These are phyloP conservation scores for Brotula barbata DNA, from an alignment of 2,797 vertebrate genomes.

Conservation along the genomic window DNA sequence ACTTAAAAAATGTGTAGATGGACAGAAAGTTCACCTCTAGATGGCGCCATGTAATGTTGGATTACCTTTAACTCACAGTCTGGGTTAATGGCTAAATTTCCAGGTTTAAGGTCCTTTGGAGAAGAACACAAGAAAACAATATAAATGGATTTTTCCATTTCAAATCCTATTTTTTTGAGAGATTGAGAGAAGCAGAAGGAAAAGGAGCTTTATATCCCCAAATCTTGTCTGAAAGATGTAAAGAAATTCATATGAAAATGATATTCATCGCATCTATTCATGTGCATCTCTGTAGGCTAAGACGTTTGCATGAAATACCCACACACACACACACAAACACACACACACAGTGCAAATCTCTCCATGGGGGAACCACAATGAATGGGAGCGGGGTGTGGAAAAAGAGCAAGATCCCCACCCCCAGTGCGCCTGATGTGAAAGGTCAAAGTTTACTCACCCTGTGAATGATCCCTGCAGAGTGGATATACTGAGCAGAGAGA, in stretches of 20 bases:
- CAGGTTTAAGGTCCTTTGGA: conserved; percentile 93
- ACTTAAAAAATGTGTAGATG: accelerated
- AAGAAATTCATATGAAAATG: no score
- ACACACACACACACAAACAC: conserved; percentile 12
- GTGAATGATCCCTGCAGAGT: conserved; percentile 95
- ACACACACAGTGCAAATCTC: conserved; percentile 23
- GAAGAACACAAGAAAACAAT: not conserved
- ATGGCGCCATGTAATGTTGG: accelerated
- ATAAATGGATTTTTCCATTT: no score
- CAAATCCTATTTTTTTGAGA: not conserved
- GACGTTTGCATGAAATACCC: not conserved
- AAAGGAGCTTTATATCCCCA: conserved; percentile 1
- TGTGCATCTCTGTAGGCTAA: no score
- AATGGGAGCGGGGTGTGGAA: conserved; percentile 62
- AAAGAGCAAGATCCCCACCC: conserved; percentile 56
- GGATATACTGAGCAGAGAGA: conserved; percentile 88
- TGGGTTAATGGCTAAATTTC: conserved; percentile 94
- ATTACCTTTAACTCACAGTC: conserved; percentile 96
- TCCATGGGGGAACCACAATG: conserved; percentile 54
- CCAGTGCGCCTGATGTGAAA: conserved; percentile 56
- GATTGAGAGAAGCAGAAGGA: not conserved
- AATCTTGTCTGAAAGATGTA: conserved; percentile 1
- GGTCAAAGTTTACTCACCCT: conserved; percentile 85
- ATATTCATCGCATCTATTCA: no score
- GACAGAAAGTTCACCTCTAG: accelerated